phyloP scores from a whole-genome alignment of 2,888 invertebrate species.

The Pediacus dermestoides region DNA sequence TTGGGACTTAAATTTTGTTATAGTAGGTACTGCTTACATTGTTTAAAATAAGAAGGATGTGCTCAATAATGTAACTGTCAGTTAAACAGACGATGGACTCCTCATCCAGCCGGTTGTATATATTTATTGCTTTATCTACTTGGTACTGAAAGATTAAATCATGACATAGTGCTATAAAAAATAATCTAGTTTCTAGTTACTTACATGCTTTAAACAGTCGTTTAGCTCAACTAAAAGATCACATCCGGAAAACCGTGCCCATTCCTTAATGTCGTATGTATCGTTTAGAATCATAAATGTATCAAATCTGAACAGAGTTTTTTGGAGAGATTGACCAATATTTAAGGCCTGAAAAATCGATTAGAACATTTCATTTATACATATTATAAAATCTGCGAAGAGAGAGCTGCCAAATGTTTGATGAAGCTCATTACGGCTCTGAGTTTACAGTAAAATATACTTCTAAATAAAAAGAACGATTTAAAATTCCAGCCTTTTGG shows the following conservation, averaged over 20 bases:
- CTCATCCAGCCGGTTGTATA: conserved; percentile 36
- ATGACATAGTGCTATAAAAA: no score
- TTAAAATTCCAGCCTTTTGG: no score
- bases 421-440: no score
- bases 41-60: conserved; percentile 31
- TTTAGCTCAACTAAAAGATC: conserved; percentile 48
- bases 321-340: no score
- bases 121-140: conserved; percentile 39
- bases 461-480: no score
- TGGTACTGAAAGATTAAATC: conserved; percentile 39
- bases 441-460: no score
- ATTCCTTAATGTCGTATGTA: conserved; percentile 40
- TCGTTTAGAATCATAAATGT: conserved; percentile 42
- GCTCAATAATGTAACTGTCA: conserved; percentile 27
- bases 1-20: no score
- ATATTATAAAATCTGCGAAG: no score
- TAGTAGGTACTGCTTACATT: conserved; percentile 33
- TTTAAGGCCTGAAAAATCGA: no score
- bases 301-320: conserved; percentile 43
- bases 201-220: conserved; percentile 45
- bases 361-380: no score
- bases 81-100: conserved; percentile 23
- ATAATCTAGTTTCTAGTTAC: conserved; percentile 12
- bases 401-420: no score
- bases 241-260: conserved; percentile 48